A percentile compares a stretch with the other conserved stretches of the same genome.
phyloP scores from a whole-genome alignment of 2,113 vertebrate genomes.

The Rhabdornis inornatus region DNA sequence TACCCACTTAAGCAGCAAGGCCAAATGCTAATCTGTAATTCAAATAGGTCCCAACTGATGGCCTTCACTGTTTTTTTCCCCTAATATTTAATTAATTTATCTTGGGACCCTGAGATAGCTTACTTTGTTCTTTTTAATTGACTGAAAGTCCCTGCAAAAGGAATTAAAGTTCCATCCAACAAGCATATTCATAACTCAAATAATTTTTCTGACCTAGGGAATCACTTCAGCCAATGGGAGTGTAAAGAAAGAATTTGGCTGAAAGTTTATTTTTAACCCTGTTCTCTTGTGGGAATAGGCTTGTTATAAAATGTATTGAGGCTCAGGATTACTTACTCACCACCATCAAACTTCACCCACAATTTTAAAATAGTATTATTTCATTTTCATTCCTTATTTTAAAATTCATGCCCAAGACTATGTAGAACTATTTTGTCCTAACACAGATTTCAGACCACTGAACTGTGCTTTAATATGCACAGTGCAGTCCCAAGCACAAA shows the following conservation, averaged over 20 bases:
- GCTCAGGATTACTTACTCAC: background rate
- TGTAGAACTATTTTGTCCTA: background rate
- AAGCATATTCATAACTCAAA: background rate
- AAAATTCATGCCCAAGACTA: background rate
- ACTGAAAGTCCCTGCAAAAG: background rate
- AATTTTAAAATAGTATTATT: background rate
- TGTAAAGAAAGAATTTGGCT: background rate
- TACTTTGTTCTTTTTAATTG: background rate
- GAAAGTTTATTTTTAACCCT: background rate
- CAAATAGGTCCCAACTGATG: background rate
- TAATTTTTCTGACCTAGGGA: background rate
- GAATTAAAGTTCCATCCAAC: background rate
- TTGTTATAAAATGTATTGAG: background rate
- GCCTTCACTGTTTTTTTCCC: background rate
- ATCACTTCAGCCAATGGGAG: background rate
- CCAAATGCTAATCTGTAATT: slow-evolving; percentile 1
- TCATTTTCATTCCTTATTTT: background rate
- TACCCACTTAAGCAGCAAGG: background rate
- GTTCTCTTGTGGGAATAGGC: background rate
- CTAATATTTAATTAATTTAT: background rate
- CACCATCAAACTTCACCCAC: background rate
- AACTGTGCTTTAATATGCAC: background rate
- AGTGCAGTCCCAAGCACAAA: background rate
- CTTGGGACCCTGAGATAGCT: background rate
- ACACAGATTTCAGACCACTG: background rate